phyloP scores from a whole-genome alignment of 92 coral and sea anemone species.

The Phymanthus crucifer region DNA sequence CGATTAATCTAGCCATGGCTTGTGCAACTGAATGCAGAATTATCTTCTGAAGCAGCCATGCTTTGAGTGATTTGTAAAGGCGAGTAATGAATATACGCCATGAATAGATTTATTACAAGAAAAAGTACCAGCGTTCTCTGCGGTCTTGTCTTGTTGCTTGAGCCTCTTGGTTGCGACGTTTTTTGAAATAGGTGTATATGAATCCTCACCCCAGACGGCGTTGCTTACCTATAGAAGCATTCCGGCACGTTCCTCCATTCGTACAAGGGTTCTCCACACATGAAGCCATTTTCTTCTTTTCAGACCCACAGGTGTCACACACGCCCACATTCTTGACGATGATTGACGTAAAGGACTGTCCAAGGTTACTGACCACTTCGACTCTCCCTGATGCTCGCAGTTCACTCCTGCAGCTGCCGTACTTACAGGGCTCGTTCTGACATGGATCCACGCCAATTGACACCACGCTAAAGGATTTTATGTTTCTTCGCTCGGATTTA shows the following conservation, averaged over 20 bases:
- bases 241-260: constrained; percentile 88
- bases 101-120: no score
- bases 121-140: no score
- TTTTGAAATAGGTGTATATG: no score
- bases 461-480: constrained; percentile 32
- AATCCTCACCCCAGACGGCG: no score
- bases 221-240: constrained; percentile 72
- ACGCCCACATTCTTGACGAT: constrained; percentile 52
- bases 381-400: constrained; percentile 67
- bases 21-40: no score
- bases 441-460: constrained; percentile 87
- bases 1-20: no score
- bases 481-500: constrained; percentile 53
- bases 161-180: no score
- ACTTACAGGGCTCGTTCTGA: constrained; percentile 70
- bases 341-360: constrained; percentile 72
- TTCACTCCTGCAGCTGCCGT: constrained; percentile 73
- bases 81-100: no score
- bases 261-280: constrained; percentile 64
- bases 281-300: constrained; percentile 23
- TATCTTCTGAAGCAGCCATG: no score
- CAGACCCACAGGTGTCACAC: constrained; percentile 67
- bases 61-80: no score
- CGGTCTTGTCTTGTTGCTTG: no score
- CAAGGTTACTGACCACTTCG: constrained; percentile 56